Base-by-base conservation (phyloP, 1,140 invertebrate genomes). In the Pentalonia nigronervosa region DNA sequence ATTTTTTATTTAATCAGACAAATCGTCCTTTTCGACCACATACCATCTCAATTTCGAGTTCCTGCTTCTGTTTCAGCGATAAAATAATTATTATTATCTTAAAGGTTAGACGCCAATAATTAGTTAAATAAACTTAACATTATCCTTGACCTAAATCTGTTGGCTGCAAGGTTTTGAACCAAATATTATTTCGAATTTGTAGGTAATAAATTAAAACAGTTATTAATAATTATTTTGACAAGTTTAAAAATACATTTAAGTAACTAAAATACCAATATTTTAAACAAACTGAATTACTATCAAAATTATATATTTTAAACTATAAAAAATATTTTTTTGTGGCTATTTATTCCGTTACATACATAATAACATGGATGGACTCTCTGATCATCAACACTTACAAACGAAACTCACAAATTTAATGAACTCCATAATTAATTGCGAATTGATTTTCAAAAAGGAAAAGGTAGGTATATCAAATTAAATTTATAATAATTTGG, bases 11-110 rank as follows among this genome's bases (percentile, higher is more conserved):
- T 76, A n/a, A 76, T 76, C n/a, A n/a, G 17, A 17, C n/a, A 30
- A 76, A 76, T 76, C 34, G 36, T 60, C 21, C 34, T 41, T 83
- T 83, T 41, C 0, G 21, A 36, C 21, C 81, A 7, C 81, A 23
- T 36, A 36, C 23, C 50, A 34, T 56, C 50, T 90, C 21, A 6
- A 56, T 90, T 56, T 56, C 3, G 25, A 90, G 21, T 90, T 90
- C 88, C 88, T 90, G 23, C 50, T 90, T 90, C 50, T 90, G 25
- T 90, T 36, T 56, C 34, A 56, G 34, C 8, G 50, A 11, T 90
- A 6, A 60, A 60, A 56, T 41, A 11, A 23, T 88, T 88, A 50
- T 30, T 88, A 76, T 48, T 48, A n/a, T 88, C 23, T 50, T 88
- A 48, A 53, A 53, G 88, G 50, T 90, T 90, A 56, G 50, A 41